Evolutionary conservation across 2,888 invertebrate genomes (phyloP).

Genomic region (Odontothrips loti): DNA sequence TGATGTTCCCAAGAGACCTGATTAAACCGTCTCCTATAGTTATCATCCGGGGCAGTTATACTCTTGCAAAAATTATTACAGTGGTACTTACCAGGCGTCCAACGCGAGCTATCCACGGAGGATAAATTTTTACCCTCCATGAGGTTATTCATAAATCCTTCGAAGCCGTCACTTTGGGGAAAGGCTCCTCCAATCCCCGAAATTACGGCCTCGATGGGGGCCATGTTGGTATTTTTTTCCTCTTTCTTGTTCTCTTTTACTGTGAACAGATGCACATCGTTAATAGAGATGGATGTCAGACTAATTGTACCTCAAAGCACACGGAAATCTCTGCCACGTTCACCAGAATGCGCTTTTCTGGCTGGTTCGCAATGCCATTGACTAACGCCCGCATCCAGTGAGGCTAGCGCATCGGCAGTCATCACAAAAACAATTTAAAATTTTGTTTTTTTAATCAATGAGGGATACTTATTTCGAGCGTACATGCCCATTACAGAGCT

Average conservation of each 20-base stretch:
- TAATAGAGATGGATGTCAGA: too few species aligned
- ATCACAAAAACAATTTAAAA: too few species aligned
- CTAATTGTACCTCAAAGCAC: too few species aligned
- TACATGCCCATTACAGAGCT: too few species aligned
- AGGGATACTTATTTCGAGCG: too few species aligned
- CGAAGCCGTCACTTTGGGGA: neutral
- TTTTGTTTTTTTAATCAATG: too few species aligned
- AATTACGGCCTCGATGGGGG: neutral
- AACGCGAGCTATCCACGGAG: neutral
- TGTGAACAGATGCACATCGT: neutral
- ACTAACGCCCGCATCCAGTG: too few species aligned
- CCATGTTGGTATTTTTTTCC: neutral
- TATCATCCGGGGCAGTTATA: neutral
- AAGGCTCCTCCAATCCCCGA: neutral
- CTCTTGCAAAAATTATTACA: too few species aligned
- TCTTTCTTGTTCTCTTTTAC: neutral
- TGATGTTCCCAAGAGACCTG: neutral
- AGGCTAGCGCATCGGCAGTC: too few species aligned
- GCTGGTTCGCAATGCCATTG: too few species aligned
- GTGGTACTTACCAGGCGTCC: neutral
- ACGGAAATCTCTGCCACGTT: too few species aligned
- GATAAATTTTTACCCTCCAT: neutral
- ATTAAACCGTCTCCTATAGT: neutral
- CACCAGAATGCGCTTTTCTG: too few species aligned
- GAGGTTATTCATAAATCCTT: neutral